A percentile compares a stretch with the other conserved stretches of the same genome.
Conservation (phyloP, 2,113 vertebrate species). For the Plecturocebus donacophilus region DNA sequence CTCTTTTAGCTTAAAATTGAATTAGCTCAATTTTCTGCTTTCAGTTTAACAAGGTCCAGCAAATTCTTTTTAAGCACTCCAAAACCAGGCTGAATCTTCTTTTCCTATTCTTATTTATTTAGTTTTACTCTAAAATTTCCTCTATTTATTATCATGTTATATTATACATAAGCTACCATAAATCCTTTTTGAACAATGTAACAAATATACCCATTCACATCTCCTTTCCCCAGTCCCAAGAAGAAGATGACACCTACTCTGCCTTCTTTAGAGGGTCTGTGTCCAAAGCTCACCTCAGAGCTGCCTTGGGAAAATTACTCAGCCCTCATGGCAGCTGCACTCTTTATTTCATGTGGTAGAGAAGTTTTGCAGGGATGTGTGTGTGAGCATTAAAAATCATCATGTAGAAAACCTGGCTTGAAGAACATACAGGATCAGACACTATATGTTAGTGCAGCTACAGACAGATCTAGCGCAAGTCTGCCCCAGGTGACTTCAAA, state of each 20-base stretch:
- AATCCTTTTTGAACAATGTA: neutral
- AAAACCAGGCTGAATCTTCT: neutral
- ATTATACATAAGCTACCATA: neutral
- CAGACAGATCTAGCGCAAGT: neutral
- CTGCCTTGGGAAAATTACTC: neutral
- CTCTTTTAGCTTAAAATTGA: slow-evolving; percentile 35
- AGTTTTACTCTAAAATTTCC: neutral
- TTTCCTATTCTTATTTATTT: slow-evolving; percentile 16
- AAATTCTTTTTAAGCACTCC: neutral
- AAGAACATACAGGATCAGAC: neutral
- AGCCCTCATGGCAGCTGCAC: too few species aligned
- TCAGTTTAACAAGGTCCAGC: neutral
- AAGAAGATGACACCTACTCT: neutral
- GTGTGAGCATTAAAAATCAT: neutral
- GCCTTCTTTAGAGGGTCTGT: neutral
- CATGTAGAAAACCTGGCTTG: neutral
- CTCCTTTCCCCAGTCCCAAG: neutral
- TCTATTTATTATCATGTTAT: neutral
- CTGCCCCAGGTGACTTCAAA: neutral
- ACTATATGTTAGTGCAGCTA: neutral
- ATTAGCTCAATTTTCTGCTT: slow-evolving; percentile 15
- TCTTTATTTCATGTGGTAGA: neutral
- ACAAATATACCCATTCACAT: neutral
- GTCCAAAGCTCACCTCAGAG: neutral
- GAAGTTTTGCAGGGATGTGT: neutral